Percentiles rank a stretch among this genome's conserved stretches.
phyloP scores from a whole-genome alignment of 2,113 vertebrate species.

The Paracanthobrama guichenoti region DNA sequence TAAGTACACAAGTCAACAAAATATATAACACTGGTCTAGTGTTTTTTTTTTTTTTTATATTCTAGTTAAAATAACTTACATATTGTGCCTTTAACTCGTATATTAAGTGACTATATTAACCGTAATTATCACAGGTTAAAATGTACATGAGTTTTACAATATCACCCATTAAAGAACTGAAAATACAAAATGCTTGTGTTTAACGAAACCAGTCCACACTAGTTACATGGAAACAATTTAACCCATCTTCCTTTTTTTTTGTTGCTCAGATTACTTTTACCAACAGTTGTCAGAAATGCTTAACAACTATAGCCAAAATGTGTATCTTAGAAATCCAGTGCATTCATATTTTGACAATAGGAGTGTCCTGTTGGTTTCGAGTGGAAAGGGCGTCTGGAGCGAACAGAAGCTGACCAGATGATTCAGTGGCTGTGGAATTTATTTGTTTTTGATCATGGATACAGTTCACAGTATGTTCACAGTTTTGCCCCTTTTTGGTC shows the following conservation, averaged over 20 bases:
- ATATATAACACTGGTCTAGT: too few species aligned
- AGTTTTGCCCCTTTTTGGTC: slow-evolving; percentile 45
- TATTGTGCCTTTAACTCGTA: background rate
- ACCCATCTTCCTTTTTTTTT: background rate
- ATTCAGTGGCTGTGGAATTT: slow-evolving; percentile 55
- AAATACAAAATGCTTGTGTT: background rate
- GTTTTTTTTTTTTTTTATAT: too few species aligned
- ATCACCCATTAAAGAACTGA: background rate
- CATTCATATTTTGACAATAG: slow-evolving; percentile 34
- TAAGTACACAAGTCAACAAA: too few species aligned
- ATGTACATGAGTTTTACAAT: background rate
- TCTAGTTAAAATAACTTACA: too few species aligned
- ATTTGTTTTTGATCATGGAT: slow-evolving; percentile 61
- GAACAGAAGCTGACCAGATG: slow-evolving; percentile 46
- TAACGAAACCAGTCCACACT: background rate
- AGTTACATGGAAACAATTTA: background rate
- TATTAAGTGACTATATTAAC: background rate
- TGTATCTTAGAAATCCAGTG: background rate
- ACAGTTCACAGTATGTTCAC: slow-evolving; percentile 48
- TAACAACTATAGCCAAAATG: background rate
- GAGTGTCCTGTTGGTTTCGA: slow-evolving; percentile 43
- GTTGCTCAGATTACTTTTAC: background rate
- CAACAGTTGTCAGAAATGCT: background rate
- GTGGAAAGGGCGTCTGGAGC: slow-evolving; percentile 47
- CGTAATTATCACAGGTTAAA: background rate